Evolutionary conservation across 2,888 invertebrate species (phyloP).

Genomic region (Macaria liturata): DNA sequence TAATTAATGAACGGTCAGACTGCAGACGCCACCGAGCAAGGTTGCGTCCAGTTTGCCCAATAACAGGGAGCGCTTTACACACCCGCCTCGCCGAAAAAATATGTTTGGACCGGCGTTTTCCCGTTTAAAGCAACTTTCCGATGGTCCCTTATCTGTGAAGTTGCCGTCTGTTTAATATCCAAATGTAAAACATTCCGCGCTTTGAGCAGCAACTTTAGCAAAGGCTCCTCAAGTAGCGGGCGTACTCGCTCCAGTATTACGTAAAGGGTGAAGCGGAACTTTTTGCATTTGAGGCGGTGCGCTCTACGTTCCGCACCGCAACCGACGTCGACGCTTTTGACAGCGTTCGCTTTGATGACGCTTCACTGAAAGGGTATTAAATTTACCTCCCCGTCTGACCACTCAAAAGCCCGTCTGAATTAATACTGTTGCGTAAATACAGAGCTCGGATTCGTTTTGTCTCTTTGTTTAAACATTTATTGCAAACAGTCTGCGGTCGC

Average conservation of each 20-base stretch:
- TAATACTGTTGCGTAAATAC: conserved; percentile 62
- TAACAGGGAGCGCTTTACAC: conserved; percentile 27
- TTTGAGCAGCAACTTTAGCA: conserved; percentile 73
- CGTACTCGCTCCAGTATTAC: conserved; percentile 61
- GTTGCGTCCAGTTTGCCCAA: conserved; percentile 50
- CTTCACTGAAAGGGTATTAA: conserved; percentile 66
- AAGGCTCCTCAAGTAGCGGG: conserved; percentile 70
- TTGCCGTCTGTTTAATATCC: conserved; percentile 61
- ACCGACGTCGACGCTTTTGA: conserved; percentile 67
- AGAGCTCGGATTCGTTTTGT: conserved; percentile 34
- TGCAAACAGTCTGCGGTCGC: conserved; percentile 47
- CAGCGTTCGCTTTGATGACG: conserved; percentile 75
- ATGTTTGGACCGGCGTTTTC: conserved; percentile 18
- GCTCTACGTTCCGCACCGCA: conserved; percentile 69
- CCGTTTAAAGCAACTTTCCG: conserved; percentile 15
- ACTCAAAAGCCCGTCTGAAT: conserved; percentile 61
- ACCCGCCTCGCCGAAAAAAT: conserved; percentile 25
- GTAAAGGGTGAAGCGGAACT: conserved; percentile 77
- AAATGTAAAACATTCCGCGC: conserved; percentile 74
- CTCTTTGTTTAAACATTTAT: conserved; percentile 30
- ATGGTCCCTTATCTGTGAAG: conserved; percentile 49
- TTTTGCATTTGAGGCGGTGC: conserved; percentile 75
- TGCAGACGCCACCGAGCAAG: conserved; percentile 44
- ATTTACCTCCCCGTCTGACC: conserved; percentile 68
- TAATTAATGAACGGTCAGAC: conserved; percentile 55